Evolutionary conservation across 2,797 vertebrate genomes (phyloP), one percentile per base, ranked within the genome.

Genomic region (Synaphobranchus kaupii): DNA sequence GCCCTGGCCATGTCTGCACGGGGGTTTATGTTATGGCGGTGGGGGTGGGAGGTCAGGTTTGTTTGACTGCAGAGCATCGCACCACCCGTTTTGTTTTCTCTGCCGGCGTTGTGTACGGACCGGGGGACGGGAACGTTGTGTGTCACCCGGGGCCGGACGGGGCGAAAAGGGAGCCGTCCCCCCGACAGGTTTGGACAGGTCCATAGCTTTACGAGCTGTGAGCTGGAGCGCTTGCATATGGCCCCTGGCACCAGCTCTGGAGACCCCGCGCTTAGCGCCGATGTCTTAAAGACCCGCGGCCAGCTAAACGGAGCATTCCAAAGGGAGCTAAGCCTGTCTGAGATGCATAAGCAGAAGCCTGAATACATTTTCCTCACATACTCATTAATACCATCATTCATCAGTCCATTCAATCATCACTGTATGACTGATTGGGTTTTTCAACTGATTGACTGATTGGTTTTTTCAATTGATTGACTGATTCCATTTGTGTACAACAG

Each of bases 141-240:
- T 86, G 84, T 88, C 76, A 83, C 84, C 85, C 73, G 60, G 52
- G 76, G 63, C 34, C 34, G 7, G 83, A 50, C 25, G n/a, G n/a
- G 39, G 66, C 25, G 28, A 56, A 56, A 13, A 3, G 84, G 66
- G n/a, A 83, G 47, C 52, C 28, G 34, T 56, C 44, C 34, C 34
- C 28, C 25, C 52, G 50, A 78, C 85, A 78, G 82, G 80, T 63
- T 60, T 73, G 85, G 81, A 86, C 39, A 73, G 85, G 76, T 47
- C 60, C 34, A 12, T 4, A 22, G 44, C 50, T 83, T 86, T 83
- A 88, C 80, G 85, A 88, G 88, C 85, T 86, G 88, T 78, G 85
- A 86, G 80, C 31, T 83, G 85, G 84, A 86, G 80, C 4, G 1
- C 48, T 83, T 80, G 47, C 87, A 85, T 28, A 86, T 85, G 84